These are phyloP conservation scores for Corbicula japonica DNA, from an alignment of 2,888 invertebrate genomes.

Conservation along the genomic window DNA sequence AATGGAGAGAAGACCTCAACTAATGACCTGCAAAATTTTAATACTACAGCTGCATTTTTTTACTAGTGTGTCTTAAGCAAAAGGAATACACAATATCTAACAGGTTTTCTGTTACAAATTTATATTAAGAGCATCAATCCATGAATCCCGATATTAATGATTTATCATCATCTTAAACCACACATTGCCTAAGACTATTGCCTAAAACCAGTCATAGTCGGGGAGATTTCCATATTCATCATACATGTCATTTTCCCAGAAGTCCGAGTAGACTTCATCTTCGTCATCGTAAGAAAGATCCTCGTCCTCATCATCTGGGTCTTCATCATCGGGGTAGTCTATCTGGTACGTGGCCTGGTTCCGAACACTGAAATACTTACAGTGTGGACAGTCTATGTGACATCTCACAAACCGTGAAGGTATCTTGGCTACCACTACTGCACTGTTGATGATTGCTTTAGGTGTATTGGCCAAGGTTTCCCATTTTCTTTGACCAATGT, in stretches of 20 bases:
- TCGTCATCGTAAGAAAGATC: slow-evolving; percentile 70
- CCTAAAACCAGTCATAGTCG: slow-evolving; percentile 57
- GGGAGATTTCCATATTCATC: slow-evolving; percentile 43
- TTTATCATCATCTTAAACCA: no score
- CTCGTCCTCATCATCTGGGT: slow-evolving; percentile 69
- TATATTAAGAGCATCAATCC: no score
- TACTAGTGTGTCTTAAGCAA: no score
- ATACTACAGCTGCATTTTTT: no score
- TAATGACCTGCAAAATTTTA: no score
- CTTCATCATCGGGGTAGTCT: slow-evolving; percentile 65
- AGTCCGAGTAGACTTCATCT: slow-evolving; percentile 64
- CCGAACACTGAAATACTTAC: slow-evolving; percentile 63
- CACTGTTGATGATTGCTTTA: slow-evolving; percentile 69
- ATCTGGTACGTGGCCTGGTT: slow-evolving; percentile 72
- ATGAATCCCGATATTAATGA: no score
- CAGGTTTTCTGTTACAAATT: no score
- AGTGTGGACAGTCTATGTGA: slow-evolving; percentile 78
- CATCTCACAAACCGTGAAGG: slow-evolving; percentile 72
- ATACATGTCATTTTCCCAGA: slow-evolving; percentile 65
- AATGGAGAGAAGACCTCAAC: no score
- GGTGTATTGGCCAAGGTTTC: slow-evolving; percentile 69
- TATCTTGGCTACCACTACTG: slow-evolving; percentile 65
- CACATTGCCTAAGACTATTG: neutral
- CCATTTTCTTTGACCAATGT: slow-evolving; percentile 64
- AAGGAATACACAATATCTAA: no score